Evolutionary conservation across 2,888 invertebrate species (phyloP).

Genomic region (Orthosia incerta): DNA sequence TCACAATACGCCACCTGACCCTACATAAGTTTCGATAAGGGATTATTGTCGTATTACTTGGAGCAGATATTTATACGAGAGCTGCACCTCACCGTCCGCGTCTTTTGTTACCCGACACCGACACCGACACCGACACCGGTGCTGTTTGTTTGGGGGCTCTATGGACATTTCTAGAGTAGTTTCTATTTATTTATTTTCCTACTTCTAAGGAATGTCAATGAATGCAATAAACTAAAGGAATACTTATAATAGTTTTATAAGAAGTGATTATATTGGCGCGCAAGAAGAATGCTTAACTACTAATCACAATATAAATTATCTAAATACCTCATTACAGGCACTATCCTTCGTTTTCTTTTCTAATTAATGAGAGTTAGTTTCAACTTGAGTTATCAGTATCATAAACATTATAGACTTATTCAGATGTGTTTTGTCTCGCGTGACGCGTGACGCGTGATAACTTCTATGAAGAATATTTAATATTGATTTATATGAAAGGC

Average conservation of each 20-base stretch:
- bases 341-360: slow-evolving; percentile 3
- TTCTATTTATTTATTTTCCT: not conserved
- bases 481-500: not conserved
- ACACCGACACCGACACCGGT: not conserved
- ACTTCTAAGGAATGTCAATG: slow-evolving; percentile 1
- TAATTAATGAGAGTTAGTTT: slow-evolving; percentile 2
- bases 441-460: no score
- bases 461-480: not conserved
- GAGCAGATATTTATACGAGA: slow-evolving; percentile 62
- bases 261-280: slow-evolving; percentile 25
- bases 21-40: slow-evolving; percentile 71
- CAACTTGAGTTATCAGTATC: not conserved
- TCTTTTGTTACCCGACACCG: slow-evolving; percentile 8
- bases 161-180: not conserved
- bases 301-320: slow-evolving; percentile 41
- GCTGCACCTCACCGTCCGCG: slow-evolving; percentile 21
- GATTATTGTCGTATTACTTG: slow-evolving; percentile 77
- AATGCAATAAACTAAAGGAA: slow-evolving; percentile 8
- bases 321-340: slow-evolving; percentile 31
- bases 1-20: slow-evolving; percentile 76
- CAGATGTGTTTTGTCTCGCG: not conserved
- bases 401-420: not conserved
- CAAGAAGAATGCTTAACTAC: not conserved
- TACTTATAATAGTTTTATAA: slow-evolving; percentile 14
- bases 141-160: slow-evolving; percentile 15